Conservation (phyloP, 2,888 invertebrate genomes). For the Anorthoa munda region DNA sequence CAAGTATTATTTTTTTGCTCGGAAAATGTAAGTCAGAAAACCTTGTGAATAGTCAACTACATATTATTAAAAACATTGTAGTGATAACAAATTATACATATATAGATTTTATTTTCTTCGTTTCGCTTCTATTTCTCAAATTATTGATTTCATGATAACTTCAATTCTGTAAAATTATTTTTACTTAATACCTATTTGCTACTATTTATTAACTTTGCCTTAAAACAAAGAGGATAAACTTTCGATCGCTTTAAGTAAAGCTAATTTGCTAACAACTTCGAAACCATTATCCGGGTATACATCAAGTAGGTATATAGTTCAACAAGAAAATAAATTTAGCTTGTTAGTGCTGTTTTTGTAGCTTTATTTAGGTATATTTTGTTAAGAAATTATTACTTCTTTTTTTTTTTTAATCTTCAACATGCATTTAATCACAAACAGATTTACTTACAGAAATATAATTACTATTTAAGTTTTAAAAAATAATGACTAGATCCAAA, state of each 20-base stretch:
- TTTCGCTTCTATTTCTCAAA: not conserved
- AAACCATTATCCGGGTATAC: not conserved
- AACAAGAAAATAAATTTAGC: not conserved
- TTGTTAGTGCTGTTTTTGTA: not conserved
- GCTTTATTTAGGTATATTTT: no score
- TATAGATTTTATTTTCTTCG: not conserved
- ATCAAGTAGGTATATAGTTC: not conserved
- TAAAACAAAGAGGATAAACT: not conserved
- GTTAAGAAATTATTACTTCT: no score
- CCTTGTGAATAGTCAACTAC: not conserved
- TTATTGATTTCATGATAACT: not conserved
- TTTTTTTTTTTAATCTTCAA: no score
- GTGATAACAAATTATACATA: not conserved
- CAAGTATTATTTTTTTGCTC: not conserved
- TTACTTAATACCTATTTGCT: not conserved
- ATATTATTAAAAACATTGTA: not conserved
- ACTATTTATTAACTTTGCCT: not conserved
- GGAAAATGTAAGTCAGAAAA: not conserved
- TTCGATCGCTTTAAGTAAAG: not conserved
- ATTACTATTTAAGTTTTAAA: not conserved
- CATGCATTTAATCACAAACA: not conserved
- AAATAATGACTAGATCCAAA: conserved; percentile 19
- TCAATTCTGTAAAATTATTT: not conserved
- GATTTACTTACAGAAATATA: not conserved
- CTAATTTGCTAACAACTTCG: conserved; percentile 23